phyloP scores from a whole-genome alignment of 2,113 vertebrate species.

The Crotalus viridis region DNA sequence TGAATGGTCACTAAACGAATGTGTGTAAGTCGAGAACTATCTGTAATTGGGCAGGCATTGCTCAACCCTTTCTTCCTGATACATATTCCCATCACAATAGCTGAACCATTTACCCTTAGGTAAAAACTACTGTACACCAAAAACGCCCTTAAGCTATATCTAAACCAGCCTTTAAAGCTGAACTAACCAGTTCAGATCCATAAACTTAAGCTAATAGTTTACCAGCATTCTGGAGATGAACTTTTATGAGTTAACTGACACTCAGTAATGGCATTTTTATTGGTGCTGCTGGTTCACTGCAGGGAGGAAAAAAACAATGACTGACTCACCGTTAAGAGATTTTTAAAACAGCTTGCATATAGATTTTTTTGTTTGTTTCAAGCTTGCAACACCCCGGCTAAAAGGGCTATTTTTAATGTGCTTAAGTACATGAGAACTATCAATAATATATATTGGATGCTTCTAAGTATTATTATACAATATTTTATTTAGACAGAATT shows the following conservation, averaged over 20 bases:
- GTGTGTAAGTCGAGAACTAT: neutral
- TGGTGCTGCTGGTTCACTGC: neutral
- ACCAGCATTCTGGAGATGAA: neutral
- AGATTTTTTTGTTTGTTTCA: neutral
- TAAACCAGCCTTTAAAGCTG: neutral
- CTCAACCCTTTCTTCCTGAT: neutral
- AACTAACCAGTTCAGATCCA: neutral
- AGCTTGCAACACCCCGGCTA: neutral
- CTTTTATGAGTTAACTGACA: neutral
- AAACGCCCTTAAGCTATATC: neutral
- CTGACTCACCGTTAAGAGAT: neutral
- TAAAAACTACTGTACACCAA: neutral
- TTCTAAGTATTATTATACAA: neutral
- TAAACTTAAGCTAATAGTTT: neutral
- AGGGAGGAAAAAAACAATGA: neutral
- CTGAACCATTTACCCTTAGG: neutral
- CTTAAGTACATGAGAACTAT: constrained; percentile 3
- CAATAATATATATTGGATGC: neutral
- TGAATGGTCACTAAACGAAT: neutral
- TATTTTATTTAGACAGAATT: constrained; percentile 31
- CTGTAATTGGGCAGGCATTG: neutral
- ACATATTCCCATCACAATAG: neutral
- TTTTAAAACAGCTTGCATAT: neutral
- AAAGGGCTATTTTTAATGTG: neutral
- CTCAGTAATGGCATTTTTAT: neutral